Conservation (phyloP, 1,140 invertebrate genomes). For the Elymnias hypermnestra region DNA sequence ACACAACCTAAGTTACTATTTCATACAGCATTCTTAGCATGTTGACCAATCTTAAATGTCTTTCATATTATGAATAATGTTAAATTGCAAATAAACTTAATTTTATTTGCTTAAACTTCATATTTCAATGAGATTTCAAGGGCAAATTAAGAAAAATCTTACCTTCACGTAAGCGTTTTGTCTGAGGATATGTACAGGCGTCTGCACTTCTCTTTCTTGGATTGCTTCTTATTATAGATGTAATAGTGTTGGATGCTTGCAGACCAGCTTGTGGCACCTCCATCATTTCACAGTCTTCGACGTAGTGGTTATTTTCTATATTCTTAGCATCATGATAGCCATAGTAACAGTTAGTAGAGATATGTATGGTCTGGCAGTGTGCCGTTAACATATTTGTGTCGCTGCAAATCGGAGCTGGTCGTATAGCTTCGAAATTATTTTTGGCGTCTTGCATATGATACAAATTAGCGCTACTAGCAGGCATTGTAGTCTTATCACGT, state of each 20-base stretch:
- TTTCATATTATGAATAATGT: too few relatives aligned
- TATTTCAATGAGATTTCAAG: conserved; percentile 42
- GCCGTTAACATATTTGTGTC: conserved; percentile 54
- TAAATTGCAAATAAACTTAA: too few relatives aligned
- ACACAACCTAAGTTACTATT: too few relatives aligned
- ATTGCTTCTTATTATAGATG: too few relatives aligned
- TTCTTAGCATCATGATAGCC: conserved; percentile 52
- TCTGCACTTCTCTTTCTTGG: conserved; percentile 59
- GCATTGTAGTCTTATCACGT: conserved; percentile 34
- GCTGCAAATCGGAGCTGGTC: conserved; percentile 53
- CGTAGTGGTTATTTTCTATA: conserved; percentile 25
- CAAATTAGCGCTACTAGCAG: conserved; percentile 54
- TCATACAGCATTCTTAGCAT: too few relatives aligned
- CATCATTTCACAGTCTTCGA: conserved; percentile 57
- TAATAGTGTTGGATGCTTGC: too few relatives aligned
- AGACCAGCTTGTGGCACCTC: conserved; percentile 25
- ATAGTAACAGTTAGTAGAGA: conserved; percentile 67
- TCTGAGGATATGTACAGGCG: conserved; percentile 38
- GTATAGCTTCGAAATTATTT: conserved; percentile 64
- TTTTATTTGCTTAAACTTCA: conserved; percentile 11
- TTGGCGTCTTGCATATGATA: conserved; percentile 62
- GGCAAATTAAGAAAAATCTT: conserved; percentile 34
- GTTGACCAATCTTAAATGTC: too few relatives aligned
- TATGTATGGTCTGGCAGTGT: conserved; percentile 58
- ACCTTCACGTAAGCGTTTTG: conserved; percentile 64